Conservation (phyloP, 2,888 invertebrate species). For the Agonum fuliginosum region DNA sequence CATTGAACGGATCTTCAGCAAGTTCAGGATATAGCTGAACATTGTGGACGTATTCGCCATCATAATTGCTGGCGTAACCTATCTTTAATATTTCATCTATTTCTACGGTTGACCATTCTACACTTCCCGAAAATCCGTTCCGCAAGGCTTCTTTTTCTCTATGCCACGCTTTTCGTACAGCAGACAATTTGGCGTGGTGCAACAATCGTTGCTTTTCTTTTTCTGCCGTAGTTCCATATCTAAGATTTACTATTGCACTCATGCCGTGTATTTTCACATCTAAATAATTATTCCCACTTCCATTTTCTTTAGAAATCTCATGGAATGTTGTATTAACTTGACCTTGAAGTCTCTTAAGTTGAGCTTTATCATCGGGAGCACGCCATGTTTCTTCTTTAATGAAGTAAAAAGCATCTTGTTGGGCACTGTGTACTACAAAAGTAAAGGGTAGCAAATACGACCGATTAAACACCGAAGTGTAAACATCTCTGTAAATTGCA, state of each 20-base stretch:
- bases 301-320: slow-evolving; percentile 83
- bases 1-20: slow-evolving; percentile 96
- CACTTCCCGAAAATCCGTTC: slow-evolving; percentile 83
- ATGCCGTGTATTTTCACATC: slow-evolving; percentile 94
- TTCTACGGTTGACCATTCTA: slow-evolving; percentile 92
- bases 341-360: slow-evolving; percentile 90
- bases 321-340: slow-evolving; percentile 95
- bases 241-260: slow-evolving; percentile 92
- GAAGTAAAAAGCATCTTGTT: slow-evolving; percentile 94
- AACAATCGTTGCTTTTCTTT: slow-evolving; percentile 92
- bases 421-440: slow-evolving; percentile 89
- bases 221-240: slow-evolving; percentile 95
- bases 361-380: slow-evolving; percentile 90
- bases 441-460: slow-evolving; percentile 91
- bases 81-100: slow-evolving; percentile 91
- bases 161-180: slow-evolving; percentile 94
- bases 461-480: slow-evolving; percentile 93
- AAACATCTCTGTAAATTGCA: slow-evolving; percentile 92
- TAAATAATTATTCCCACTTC: slow-evolving; percentile 83
- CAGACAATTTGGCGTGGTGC: slow-evolving; percentile 91
- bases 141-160: slow-evolving; percentile 90
- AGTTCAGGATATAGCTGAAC: slow-evolving; percentile 92
- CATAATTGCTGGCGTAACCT: slow-evolving; percentile 89
- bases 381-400: slow-evolving; percentile 94
- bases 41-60: slow-evolving; percentile 94